phyloP scores from a whole-genome alignment of 2,888 invertebrate genomes.

The Pyralis farinalis region DNA sequence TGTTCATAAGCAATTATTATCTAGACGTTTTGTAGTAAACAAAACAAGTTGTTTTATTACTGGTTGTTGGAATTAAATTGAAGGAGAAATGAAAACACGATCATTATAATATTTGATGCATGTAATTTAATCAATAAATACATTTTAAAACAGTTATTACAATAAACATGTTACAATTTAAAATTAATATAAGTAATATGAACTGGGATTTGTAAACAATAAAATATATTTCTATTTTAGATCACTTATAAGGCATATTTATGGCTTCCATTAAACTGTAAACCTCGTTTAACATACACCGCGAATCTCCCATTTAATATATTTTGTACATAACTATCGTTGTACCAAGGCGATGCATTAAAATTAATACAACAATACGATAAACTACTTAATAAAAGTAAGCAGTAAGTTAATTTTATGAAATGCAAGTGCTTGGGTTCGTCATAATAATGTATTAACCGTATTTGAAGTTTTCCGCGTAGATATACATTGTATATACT shows the following conservation, averaged over 20 bases:
- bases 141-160: constrained; percentile 74
- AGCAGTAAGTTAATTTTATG: constrained; percentile 2
- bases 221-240: constrained; percentile 30
- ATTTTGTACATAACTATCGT: constrained; percentile 14
- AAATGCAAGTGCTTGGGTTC: constrained; percentile 1
- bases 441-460: not conserved
- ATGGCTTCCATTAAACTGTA: constrained; percentile 21
- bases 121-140: constrained; percentile 78
- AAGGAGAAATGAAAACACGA: too few relatives aligned
- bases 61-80: too few relatives aligned
- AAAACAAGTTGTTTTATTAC: too few relatives aligned
- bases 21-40: too few relatives aligned
- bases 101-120: constrained; percentile 39
- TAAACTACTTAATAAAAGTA: constrained; percentile 8
- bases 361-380: constrained; percentile 7
- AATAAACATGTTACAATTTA: constrained; percentile 45
- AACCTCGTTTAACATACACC: constrained; percentile 16
- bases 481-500: constrained; percentile 13
- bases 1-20: too few relatives aligned
- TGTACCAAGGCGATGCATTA: constrained; percentile 18
- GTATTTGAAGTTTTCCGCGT: not conserved
- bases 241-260: constrained; percentile 51
- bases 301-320: constrained; percentile 8
- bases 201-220: constrained; percentile 35
- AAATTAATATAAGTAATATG: constrained; percentile 35